Base-by-base conservation (phyloP, 2,888 invertebrate species). In the Andrena minutula region DNA sequence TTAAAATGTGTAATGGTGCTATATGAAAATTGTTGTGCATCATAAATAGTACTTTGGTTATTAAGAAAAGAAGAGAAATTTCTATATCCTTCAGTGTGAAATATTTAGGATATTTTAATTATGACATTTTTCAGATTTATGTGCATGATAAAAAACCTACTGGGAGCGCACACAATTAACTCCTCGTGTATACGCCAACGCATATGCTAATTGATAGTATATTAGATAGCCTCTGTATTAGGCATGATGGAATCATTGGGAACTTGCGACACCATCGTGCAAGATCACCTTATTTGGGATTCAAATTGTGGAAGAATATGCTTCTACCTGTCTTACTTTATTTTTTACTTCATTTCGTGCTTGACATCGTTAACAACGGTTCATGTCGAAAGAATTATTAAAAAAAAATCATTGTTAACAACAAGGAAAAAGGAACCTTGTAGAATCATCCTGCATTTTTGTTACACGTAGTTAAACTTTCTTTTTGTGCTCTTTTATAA, bases 221-320 rank as follows among this genome's bases (percentile, higher is more conserved):
- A 79, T 77, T 82, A 81, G 80, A 79, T 81, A 82, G 75, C 5
- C 73, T 51, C 88, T 86, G 69, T 87, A 87, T 87, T 88, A 82
- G 88, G 86, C 6, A 63, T 20, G 84, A 69, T 63, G 75, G 73
- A 81, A 77, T 87, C 84, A 79, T 73, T 26, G 64, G 47, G 60
- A 69, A 74, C 70, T 85, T 84, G 72, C 63, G 86, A 88, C 82
- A 88, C 32, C 68, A 49, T 30, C 75, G 23, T 58, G 32, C 32
- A 26, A 28, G 77, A 78, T 61, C 35, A 75, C 72, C 86, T 79
- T 86, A 86, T 86, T 84, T 87, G 79, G 81, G 28, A 58, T 49
- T 66, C 76, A 47, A 77, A 77, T 83, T 72, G 28, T 75, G 60
- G 26, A 63, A 47, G 58, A 61, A 60, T 41, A 41, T 10, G 23